phyloP scores from a whole-genome alignment of 2,797 vertebrate genomes.

The Acanthis flammea region DNA sequence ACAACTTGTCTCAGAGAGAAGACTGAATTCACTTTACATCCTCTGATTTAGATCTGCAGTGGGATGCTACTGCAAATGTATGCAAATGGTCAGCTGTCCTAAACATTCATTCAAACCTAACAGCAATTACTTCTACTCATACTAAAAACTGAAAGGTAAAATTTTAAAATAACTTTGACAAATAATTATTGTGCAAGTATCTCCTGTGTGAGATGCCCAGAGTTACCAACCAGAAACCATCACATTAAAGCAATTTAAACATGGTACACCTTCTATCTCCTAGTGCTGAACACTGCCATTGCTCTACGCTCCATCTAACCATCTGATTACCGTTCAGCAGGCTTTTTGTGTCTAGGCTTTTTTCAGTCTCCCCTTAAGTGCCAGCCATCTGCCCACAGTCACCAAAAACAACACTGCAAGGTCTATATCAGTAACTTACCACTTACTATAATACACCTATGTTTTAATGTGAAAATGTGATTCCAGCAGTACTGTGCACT shows the following conservation, averaged over 20 bases:
- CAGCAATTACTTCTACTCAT: background rate
- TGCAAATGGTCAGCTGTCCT: background rate
- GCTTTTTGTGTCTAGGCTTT: constrained; percentile 25
- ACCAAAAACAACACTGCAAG: constrained; percentile 9
- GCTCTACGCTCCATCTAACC: constrained; percentile 48
- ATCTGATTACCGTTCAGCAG: constrained; percentile 44
- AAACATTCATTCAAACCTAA: background rate
- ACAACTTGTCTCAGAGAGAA: background rate
- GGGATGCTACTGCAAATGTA: background rate
- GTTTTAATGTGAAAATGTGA: background rate
- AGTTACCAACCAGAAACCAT: constrained; percentile 16
- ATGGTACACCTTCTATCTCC: background rate
- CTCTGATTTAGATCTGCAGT: background rate
- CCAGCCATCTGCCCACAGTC: constrained; percentile 51
- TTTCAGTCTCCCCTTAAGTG: constrained; percentile 27
- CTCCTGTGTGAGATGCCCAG: background rate
- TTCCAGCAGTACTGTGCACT: background rate
- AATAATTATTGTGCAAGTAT: background rate
- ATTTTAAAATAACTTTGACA: constrained; percentile 19
- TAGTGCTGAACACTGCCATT: constrained; percentile 19
- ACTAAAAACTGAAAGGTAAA: background rate
- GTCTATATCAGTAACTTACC: background rate
- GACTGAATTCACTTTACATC: background rate
- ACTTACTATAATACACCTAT: background rate
- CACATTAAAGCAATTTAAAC: constrained; percentile 44